These are phyloP conservation scores for Ganaspis sp. DNA, from an alignment of 1,140 invertebrate species.

Conservation along the genomic window DNA sequence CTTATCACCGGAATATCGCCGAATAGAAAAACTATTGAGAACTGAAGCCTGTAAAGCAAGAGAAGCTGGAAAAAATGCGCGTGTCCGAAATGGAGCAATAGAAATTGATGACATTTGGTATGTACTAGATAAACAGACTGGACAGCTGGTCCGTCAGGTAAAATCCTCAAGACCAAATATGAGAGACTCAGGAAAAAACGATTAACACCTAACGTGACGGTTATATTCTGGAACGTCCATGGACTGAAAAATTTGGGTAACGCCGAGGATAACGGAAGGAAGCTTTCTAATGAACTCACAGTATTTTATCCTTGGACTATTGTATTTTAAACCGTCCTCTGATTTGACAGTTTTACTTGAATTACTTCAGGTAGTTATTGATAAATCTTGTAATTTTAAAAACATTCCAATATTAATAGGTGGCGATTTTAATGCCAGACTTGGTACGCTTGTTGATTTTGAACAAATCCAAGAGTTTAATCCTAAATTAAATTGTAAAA, in stretches of 20 bases:
- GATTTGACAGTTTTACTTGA: too few relatives aligned
- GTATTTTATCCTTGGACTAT: too few relatives aligned
- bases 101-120: not conserved
- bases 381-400: too few relatives aligned
- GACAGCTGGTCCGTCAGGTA: not conserved
- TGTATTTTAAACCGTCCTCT: too few relatives aligned
- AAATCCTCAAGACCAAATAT: not conserved
- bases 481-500: too few relatives aligned
- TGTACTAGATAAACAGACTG: too few relatives aligned
- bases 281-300: too few relatives aligned
- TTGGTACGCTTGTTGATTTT: too few relatives aligned
- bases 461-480: too few relatives aligned
- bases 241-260: constrained; percentile 13
- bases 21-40: not conserved
- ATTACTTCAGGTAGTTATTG: too few relatives aligned
- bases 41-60: not conserved
- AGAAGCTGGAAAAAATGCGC: not conserved
- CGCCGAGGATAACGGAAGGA: not conserved
- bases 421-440: too few relatives aligned
- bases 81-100: not conserved
- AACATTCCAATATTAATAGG: too few relatives aligned
- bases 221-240: not conserved
- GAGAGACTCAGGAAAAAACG: not conserved
- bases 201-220: not conserved
- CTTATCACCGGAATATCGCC: not conserved